Conservation (phyloP, 2,888 invertebrate genomes). For the Oegoconia quadripuncta region DNA sequence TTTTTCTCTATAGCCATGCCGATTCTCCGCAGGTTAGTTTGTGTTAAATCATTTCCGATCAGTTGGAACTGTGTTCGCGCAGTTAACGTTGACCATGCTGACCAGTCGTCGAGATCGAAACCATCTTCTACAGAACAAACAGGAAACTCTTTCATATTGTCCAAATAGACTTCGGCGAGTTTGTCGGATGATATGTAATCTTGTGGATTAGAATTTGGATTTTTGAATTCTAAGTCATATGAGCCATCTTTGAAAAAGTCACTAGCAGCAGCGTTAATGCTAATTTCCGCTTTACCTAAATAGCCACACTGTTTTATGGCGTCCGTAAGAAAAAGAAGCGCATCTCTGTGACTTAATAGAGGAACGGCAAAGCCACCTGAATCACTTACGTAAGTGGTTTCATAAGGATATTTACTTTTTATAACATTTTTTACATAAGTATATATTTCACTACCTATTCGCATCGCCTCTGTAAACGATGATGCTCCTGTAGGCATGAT, state of each 20-base stretch:
- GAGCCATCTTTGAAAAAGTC: constrained; percentile 92
- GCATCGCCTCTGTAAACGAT: constrained; percentile 97
- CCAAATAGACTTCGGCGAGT: constrained; percentile 91
- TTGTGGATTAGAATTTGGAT: constrained; percentile 91
- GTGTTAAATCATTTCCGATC: constrained; percentile 96
- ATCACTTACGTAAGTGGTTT: constrained; percentile 96
- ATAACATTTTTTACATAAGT: constrained; percentile 95
- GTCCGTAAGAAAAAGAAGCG: constrained; percentile 87
- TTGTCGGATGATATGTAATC: constrained; percentile 90
- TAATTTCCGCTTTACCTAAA: constrained; percentile 93
- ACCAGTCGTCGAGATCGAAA: constrained; percentile 99
- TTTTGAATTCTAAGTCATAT: constrained; percentile 99
- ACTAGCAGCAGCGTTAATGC: constrained; percentile 97
- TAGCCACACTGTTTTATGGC: constrained; percentile 97
- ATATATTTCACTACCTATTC: constrained; percentile 97
- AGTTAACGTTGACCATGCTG: constrained; percentile 92
- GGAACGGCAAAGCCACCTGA: constrained; percentile 99
- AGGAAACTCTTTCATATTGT: constrained; percentile 92
- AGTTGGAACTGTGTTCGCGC: constrained; percentile 85
- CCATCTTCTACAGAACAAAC: constrained; percentile 98
- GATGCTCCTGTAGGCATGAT: constrained; percentile 94
- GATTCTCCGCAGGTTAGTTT: constrained; percentile 93
- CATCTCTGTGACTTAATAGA: constrained; percentile 95
- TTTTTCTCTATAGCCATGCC: constrained; percentile 95
- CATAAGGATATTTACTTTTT: constrained; percentile 92